phyloP scores from a whole-genome alignment of 2,113 vertebrate genomes.

The Panurus biarmicus region DNA sequence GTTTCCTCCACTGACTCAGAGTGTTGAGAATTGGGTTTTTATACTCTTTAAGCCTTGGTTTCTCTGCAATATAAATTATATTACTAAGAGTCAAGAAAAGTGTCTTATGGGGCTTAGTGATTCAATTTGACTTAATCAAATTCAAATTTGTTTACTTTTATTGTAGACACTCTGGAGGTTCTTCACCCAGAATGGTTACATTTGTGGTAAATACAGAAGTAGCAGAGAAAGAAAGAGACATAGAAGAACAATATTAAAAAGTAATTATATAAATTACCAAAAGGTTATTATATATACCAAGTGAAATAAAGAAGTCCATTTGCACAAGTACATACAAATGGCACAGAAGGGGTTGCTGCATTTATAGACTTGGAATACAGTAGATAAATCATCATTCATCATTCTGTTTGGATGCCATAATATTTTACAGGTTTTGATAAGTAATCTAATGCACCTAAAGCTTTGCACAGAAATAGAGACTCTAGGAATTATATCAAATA shows the following conservation, averaged over 20 bases:
- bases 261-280: background rate
- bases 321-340: background rate
- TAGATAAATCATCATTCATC: background rate
- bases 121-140: background rate
- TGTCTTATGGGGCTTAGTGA: background rate
- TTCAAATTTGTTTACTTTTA: background rate
- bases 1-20: background rate
- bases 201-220: background rate
- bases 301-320: background rate
- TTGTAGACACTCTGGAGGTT: background rate
- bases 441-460: background rate
- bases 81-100: background rate
- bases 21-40: background rate
- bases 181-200: background rate
- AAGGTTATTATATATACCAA: background rate
- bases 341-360: background rate
- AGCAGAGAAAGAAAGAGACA: background rate
- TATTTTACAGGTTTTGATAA: background rate
- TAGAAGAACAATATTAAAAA: background rate
- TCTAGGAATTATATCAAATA: background rate
- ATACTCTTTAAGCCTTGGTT: background rate
- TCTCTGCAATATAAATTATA: background rate
- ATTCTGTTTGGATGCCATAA: background rate
- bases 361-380: background rate
- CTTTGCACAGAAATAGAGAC: background rate